Evolutionary conservation across 2,113 vertebrate species (phyloP).

Genomic region (Oncorhynchus gorbuscha): DNA sequence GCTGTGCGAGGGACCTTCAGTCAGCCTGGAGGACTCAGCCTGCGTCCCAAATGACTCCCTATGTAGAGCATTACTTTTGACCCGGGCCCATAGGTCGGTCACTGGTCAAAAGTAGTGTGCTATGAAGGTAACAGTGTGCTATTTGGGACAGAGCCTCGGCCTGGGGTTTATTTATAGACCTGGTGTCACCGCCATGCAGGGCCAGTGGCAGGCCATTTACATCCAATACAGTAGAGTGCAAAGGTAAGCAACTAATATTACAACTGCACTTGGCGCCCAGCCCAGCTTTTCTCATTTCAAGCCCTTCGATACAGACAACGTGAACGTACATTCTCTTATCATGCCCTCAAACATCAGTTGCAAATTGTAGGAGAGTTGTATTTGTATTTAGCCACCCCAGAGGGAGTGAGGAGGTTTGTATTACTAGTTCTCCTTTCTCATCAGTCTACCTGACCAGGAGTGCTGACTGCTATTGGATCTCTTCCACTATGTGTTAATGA

Average conservation of each 20-base stretch:
- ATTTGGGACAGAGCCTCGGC: too few relatives aligned
- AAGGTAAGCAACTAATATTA: conserved; percentile 53
- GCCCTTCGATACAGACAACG: conserved; percentile 27
- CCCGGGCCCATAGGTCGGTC: too few relatives aligned
- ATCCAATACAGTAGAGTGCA: conserved; percentile 53
- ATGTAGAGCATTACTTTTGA: too few relatives aligned
- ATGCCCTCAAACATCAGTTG: conserved; percentile 36
- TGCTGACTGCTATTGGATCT: conserved; percentile 38
- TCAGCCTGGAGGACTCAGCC: conserved; percentile 32
- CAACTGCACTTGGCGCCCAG: conserved; percentile 41
- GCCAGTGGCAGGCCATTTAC: conserved; percentile 56
- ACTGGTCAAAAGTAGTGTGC: too few relatives aligned
- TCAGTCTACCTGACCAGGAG: conserved; percentile 35
- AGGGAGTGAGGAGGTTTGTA: not conserved
- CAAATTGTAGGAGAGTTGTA: conserved; percentile 39
- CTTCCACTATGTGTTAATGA: conserved; percentile 30
- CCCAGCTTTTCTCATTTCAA: conserved; percentile 20
- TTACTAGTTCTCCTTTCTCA: conserved; percentile 9
- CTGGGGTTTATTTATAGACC: conserved; percentile 61
- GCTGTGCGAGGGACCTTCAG: conserved; percentile 46
- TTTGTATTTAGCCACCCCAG: conserved; percentile 22
- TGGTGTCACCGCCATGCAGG: conserved; percentile 36
- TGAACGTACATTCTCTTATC: conserved; percentile 19
- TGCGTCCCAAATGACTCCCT: too few relatives aligned
- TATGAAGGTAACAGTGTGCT: too few relatives aligned